phyloP scores from a whole-genome alignment of 1,140 invertebrate species.

The Ceratina japonica region DNA sequence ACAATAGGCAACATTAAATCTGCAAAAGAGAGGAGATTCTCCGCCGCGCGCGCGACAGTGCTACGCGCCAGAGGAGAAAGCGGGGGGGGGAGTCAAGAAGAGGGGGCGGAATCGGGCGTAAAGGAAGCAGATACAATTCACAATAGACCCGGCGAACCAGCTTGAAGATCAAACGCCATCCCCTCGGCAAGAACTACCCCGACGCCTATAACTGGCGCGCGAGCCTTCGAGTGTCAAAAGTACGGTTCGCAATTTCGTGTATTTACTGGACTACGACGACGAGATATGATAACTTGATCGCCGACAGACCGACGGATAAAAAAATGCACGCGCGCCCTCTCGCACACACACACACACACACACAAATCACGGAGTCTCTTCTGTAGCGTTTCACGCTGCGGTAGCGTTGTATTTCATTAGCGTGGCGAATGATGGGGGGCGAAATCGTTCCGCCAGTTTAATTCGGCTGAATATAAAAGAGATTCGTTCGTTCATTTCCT shows the following conservation, averaged over 20 bases:
- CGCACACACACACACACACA: too few species aligned
- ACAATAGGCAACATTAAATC: conserved; percentile 78
- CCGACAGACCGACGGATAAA: background rate
- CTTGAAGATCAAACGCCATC: conserved; percentile 77
- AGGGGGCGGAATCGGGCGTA: conserved; percentile 70
- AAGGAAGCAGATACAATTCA: conserved; percentile 78
- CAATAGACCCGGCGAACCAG: conserved; percentile 78
- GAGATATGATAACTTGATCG: conserved; percentile 16
- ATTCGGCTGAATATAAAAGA: conserved; percentile 36
- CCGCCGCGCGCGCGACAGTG: conserved; percentile 41
- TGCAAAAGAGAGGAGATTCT: conserved; percentile 69
- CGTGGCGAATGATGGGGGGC: conserved; percentile 2
- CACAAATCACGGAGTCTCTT: conserved; percentile 5
- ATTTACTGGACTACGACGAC: conserved; percentile 16
- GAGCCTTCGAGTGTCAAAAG: conserved; percentile 68
- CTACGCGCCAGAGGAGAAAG: conserved; percentile 43
- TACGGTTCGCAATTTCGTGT: conserved; percentile 54
- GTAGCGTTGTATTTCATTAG: conserved; percentile 33
- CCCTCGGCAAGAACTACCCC: conserved; percentile 64
- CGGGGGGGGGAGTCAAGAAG: conserved; percentile 20
- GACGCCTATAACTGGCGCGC: conserved; percentile 72
- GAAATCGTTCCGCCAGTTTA: conserved; percentile 28
- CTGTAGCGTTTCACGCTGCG: conserved; percentile 3
- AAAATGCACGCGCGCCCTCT: background rate
- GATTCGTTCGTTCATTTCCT: conserved; percentile 30